phyloP scores from a whole-genome alignment of 2,113 vertebrate species.

The Seriola dumerili region DNA sequence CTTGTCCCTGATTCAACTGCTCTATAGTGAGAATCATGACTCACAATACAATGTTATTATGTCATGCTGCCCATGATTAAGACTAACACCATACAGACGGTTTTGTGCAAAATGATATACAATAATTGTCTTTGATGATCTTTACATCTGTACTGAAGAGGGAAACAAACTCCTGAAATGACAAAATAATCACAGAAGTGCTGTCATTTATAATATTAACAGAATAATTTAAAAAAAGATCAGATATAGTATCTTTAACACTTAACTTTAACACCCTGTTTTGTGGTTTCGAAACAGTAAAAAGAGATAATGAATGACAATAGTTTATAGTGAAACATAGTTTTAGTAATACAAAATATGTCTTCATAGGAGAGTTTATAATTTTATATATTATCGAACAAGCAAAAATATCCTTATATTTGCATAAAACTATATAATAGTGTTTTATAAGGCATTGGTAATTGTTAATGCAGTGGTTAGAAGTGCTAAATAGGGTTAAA shows the following conservation, averaged over 20 bases:
- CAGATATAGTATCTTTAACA: not conserved
- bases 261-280: not conserved
- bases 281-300: not conserved
- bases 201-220: not conserved
- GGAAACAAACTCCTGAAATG: not conserved
- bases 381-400: not conserved
- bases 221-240: not conserved
- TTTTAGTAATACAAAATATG: not conserved
- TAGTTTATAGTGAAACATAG: not conserved
- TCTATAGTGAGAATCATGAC: slow-evolving; percentile 11
- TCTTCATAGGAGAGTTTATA: not conserved
- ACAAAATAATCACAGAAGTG: not conserved
- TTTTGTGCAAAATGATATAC: not conserved
- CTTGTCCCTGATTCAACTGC: not conserved
- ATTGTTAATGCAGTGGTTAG: not conserved
- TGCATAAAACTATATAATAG: not conserved
- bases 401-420: not conserved
- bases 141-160: not conserved
- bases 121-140: not conserved
- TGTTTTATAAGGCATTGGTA: not conserved
- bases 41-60: not conserved
- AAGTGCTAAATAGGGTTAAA: not conserved
- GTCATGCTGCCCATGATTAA: not conserved
- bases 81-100: not conserved
- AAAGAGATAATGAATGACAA: not conserved